Conservation (phyloP, 64 coral and sea anemone genomes). For the Catalaphyllia jardinei region DNA sequence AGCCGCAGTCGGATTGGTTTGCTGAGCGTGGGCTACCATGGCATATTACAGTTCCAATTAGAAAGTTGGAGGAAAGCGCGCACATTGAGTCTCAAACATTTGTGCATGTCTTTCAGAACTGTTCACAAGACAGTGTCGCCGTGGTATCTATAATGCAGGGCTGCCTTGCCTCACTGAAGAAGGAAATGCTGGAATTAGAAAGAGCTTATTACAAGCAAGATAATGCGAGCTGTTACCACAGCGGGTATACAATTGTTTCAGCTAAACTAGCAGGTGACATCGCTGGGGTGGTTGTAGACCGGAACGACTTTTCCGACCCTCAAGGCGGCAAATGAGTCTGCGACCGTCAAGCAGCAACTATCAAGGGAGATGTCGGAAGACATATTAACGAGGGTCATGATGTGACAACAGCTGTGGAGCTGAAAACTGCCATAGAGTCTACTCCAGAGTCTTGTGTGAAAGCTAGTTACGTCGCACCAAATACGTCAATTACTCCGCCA, state of each 20-base stretch:
- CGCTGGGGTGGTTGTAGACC: neutral
- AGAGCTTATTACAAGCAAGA: conserved; percentile 60
- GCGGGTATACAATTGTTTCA: neutral
- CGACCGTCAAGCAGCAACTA: conserved; percentile 31
- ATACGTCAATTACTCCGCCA: too few species aligned
- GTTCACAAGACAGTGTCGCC: conserved; percentile 52
- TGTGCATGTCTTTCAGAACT: conserved; percentile 61
- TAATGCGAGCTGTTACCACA: conserved; percentile 73
- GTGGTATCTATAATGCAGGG: conserved; percentile 47
- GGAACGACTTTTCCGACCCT: conserved; percentile 34
- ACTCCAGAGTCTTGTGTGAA: too few species aligned
- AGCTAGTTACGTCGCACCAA: too few species aligned
- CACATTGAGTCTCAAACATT: conserved; percentile 43
- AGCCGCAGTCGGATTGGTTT: conserved; percentile 72
- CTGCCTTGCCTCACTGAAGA: conserved; percentile 49
- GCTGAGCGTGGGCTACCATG: conserved; percentile 65
- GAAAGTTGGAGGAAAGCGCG: conserved; percentile 25
- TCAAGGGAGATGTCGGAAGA: conserved; percentile 11
- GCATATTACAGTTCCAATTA: conserved; percentile 61
- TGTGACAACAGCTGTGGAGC: too few species aligned
- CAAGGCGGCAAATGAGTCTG: conserved; percentile 24
- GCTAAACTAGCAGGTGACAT: conserved; percentile 4
- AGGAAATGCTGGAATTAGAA: conserved; percentile 26
- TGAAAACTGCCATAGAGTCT: too few species aligned
- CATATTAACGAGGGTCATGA: too few species aligned